A percentile compares a stretch with the other conserved stretches of the same genome.
These are phyloP conservation scores for Drosophila sp. DNA, from an alignment of 1,140 invertebrate genomes.

Conservation along the genomic window DNA sequence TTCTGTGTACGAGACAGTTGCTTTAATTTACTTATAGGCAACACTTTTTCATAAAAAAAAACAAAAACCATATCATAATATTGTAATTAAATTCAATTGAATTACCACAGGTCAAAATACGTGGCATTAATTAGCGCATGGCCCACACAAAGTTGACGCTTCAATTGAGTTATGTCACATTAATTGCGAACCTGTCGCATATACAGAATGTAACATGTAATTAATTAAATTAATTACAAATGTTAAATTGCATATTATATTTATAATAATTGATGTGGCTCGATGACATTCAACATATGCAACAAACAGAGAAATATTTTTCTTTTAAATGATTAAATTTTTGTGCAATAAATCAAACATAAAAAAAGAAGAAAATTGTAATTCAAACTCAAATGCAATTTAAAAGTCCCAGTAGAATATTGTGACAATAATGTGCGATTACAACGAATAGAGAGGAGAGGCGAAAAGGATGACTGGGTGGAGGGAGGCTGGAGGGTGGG, in stretches of 20 bases:
- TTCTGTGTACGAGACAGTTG: too few relatives aligned
- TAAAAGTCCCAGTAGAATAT: conserved; percentile 59
- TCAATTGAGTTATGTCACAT: conserved; percentile 64
- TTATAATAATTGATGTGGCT: conserved; percentile 28
- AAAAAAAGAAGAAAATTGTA: background rate
- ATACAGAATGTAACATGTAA: conserved; percentile 38
- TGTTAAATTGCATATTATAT: conserved; percentile 26
- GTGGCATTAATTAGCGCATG: conserved; percentile 60
- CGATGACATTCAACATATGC: conserved; percentile 5
- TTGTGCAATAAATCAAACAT: background rate
- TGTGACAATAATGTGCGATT: conserved; percentile 73
- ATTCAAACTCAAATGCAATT: conserved; percentile 13
- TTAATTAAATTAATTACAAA: conserved; percentile 66
- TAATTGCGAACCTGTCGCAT: conserved; percentile 51
- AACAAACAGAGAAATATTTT: background rate
- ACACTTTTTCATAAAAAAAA: too few relatives aligned
- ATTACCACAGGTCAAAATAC: conserved; percentile 29
- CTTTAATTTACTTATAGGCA: too few relatives aligned
- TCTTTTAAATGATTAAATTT: background rate
- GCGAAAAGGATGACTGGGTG: background rate
- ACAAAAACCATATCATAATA: too few relatives aligned
- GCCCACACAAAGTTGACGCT: background rate
- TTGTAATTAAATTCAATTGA: background rate
- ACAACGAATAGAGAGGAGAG: conserved; percentile 59
- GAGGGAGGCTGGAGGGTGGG: conserved; percentile 3